Percentiles rank a stretch among this genome's conserved stretches.
Evolutionary conservation across 2,797 vertebrate species (phyloP).

Genomic region (Cichlasoma orientale): DNA sequence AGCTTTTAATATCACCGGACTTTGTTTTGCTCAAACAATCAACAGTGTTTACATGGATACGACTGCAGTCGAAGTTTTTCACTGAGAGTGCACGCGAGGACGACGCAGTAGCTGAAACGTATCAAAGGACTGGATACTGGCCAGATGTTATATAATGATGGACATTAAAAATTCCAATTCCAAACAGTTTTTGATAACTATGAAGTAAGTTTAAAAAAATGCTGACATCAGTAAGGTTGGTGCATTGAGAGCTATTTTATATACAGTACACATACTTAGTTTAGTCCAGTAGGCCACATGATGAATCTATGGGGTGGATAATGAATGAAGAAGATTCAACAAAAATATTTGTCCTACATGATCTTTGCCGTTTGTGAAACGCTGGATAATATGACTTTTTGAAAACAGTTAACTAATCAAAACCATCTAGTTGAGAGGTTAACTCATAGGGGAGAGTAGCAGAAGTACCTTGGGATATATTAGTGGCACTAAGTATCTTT

Average conservation of each 20-base stretch:
- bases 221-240: background rate
- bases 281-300: background rate
- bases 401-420: background rate
- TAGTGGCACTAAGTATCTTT: background rate
- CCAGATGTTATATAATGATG: background rate
- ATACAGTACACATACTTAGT: background rate
- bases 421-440: background rate
- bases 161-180: background rate
- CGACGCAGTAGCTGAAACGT: background rate
- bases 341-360: background rate
- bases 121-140: background rate
- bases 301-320: background rate
- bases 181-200: background rate
- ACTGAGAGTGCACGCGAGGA: background rate
- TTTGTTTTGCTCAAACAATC: slow-evolving; percentile 57
- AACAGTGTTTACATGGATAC: slow-evolving; percentile 37
- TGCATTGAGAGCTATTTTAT: background rate
- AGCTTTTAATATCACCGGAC: slow-evolving; percentile 61
- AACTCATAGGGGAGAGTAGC: too few species aligned
- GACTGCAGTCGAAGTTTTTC: slow-evolving; percentile 2
- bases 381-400: too few species aligned
- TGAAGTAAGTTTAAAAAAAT: background rate
- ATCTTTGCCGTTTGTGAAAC: too few species aligned
- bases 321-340: background rate
- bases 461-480: background rate